phyloP scores from a whole-genome alignment of 1,140 invertebrate genomes.

The Drosophila ogumai region DNA sequence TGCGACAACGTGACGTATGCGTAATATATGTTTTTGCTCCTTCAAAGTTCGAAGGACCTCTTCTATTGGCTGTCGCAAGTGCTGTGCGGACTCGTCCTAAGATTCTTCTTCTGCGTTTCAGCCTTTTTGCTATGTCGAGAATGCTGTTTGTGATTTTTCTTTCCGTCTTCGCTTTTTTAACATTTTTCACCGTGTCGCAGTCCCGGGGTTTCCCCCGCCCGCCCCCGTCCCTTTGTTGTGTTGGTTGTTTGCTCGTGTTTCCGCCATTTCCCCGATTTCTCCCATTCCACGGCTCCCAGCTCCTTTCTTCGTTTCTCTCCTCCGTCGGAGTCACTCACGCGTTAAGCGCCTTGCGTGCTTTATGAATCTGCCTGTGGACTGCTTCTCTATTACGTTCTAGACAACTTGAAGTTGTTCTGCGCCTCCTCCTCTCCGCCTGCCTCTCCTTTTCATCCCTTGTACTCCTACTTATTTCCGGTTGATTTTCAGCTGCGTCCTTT shows the following conservation, averaged over 20 bases:
- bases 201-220: slow-evolving; percentile 5
- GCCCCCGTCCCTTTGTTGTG: slow-evolving; percentile 9
- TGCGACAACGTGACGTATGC: slow-evolving; percentile 27
- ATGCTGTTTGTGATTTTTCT: slow-evolving; percentile 79
- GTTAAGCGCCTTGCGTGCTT: slow-evolving; percentile 68
- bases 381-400: slow-evolving; percentile 68
- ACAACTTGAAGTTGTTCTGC: slow-evolving; percentile 39
- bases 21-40: slow-evolving; percentile 19
- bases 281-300: background rate
- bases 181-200: slow-evolving; percentile 56
- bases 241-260: slow-evolving; percentile 45
- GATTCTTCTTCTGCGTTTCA: slow-evolving; percentile 21
- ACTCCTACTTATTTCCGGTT: slow-evolving; percentile 37
- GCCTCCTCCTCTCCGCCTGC: background rate
- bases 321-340: slow-evolving; percentile 63
- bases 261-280: slow-evolving; percentile 16
- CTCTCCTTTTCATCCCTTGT: background rate
- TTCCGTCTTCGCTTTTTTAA: slow-evolving; percentile 16
- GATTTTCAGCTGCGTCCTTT: slow-evolving; percentile 67
- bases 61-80: slow-evolving; percentile 25
- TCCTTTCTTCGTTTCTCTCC: background rate
- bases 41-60: slow-evolving; percentile 15
- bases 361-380: slow-evolving; percentile 61
- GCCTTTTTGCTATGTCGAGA: slow-evolving; percentile 58
- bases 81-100: slow-evolving; percentile 13